Evolutionary conservation across 2,888 invertebrate species (phyloP).

Genomic region (Lysandra coridon): DNA sequence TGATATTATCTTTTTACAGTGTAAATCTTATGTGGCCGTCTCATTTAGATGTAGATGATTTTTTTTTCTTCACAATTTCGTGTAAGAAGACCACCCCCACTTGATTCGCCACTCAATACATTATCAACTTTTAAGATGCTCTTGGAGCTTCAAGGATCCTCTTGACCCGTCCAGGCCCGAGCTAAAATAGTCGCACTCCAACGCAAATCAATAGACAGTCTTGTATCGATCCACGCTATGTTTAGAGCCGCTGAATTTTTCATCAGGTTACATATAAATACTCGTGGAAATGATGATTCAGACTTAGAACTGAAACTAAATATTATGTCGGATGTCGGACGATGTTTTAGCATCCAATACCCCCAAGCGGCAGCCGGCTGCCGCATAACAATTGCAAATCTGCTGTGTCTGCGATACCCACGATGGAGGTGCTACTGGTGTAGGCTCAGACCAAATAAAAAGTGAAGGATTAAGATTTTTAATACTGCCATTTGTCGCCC

Average conservation of each 20-base stretch:
- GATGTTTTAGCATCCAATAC: neutral
- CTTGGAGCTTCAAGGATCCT: neutral
- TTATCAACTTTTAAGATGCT: neutral
- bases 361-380: no score
- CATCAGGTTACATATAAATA: neutral
- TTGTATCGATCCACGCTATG: neutral
- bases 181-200: neutral
- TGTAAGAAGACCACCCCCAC: neutral
- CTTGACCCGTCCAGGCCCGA: neutral
- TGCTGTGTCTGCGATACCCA: no score
- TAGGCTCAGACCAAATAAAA: no score
- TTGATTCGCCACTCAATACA: neutral
- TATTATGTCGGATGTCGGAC: neutral
- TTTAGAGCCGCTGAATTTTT: neutral
- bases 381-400: no score
- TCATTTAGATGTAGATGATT: no score
- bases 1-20: no score
- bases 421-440: no score
- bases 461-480: no score
- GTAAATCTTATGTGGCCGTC: no score
- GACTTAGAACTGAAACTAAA: neutral
- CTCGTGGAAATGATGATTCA: neutral
- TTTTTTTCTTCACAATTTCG: neutral
- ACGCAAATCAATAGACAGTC: neutral
- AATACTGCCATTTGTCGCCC: no score